Conservation (phyloP, 1,140 invertebrate genomes). For the Arion vulgaris region DNA sequence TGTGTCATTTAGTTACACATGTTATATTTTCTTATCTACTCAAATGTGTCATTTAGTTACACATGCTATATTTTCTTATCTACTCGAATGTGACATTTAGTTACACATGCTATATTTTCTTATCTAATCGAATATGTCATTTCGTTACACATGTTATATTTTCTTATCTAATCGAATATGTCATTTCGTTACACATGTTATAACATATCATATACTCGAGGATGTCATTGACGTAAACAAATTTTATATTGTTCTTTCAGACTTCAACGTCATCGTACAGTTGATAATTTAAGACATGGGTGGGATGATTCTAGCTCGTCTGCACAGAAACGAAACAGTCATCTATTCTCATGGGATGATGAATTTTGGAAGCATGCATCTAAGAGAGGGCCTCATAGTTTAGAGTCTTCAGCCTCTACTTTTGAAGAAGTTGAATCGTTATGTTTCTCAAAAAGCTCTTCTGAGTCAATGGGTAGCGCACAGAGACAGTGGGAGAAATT, state of each 20-base stretch:
- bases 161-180: too few species aligned
- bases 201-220: too few species aligned
- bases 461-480: slow-evolving; percentile 33
- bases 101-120: too few species aligned
- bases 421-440: slow-evolving; percentile 50
- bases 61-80: too few species aligned
- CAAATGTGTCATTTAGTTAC: too few species aligned
- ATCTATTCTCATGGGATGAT: slow-evolving; percentile 28
- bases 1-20: too few species aligned
- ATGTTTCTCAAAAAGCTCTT: slow-evolving; percentile 44
- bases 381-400: slow-evolving; percentile 1
- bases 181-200: too few species aligned
- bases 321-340: not conserved
- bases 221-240: too few species aligned
- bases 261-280: slow-evolving; percentile 5
- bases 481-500: not conserved
- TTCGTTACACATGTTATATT: too few species aligned
- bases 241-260: not conserved
- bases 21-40: too few species aligned
- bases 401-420: slow-evolving; percentile 35
- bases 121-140: too few species aligned
- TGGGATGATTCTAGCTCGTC: not conserved
- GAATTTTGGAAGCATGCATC: slow-evolving; percentile 5
- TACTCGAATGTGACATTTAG: too few species aligned
- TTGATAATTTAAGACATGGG: not conserved